Evolutionary conservation across 2,888 invertebrate species (phyloP), one percentile per base, ranked within the genome.

Genomic region (Nesidiocoris tenuis): DNA sequence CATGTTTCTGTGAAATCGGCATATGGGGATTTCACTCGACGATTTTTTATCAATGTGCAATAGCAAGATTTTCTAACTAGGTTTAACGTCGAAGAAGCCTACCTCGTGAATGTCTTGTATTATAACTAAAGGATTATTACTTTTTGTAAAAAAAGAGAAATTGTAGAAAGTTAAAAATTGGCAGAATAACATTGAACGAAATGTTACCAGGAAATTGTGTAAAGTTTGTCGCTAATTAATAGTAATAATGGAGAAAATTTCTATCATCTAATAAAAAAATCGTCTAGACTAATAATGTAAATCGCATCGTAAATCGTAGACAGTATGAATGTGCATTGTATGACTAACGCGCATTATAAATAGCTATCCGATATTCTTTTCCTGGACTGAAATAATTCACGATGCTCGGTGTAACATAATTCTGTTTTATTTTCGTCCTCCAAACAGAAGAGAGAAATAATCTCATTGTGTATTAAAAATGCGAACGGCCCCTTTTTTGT

Each of bases 21-120:
- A n/a, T 39, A 39, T 12, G 39, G 12, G 12, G 39, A 39, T 39
- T 39, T 39, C 12, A 39, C 39, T 39, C 12, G 39, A 39, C 39
- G 39, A 39, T 39, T 61, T 67, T 57, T 17, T 22, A 56, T 61
- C 55, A 64, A 75, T 75, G 77, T 77, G 77, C 77, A 77, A 77
- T 77, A 77, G 77, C 61, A 56, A 74, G 64, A 77, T 77, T 77
- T 74, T 59, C 64, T 64, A 67, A 68, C 67, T 59, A 68, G 65
- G 74, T 76, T 74, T 65, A 72, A 76, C 65, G 71, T 64, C 66
- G 77, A 77, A 64, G 75, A 76, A 77, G 76, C 77, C 77, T 77
- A 77, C 77, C 77, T 77, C 77, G 72, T 77, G 67, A 72, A 72
- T 77, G 75, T 76, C 76, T 68, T 77, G 76, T 77, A 74, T 77